Evolutionary conservation across 2,888 invertebrate genomes (phyloP).

Genomic region (Pinctada fucata): DNA sequence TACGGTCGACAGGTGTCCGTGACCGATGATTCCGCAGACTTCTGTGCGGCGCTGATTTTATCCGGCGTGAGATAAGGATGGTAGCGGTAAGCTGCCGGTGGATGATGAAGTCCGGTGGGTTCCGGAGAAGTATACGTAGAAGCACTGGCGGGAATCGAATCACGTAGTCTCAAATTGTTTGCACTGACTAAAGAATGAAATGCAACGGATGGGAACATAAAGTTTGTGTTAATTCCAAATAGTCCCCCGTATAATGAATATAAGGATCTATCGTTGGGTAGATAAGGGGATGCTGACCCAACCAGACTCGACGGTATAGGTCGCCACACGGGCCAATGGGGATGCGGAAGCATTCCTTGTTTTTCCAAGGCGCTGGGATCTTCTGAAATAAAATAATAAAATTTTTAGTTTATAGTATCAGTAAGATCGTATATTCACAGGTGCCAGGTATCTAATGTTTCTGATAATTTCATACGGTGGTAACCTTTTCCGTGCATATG

Average conservation of each 20-base stretch:
- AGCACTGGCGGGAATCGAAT: slow-evolving; percentile 49
- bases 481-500: background rate
- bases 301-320: slow-evolving; percentile 61
- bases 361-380: slow-evolving; percentile 60
- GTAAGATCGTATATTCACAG: background rate
- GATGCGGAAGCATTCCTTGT: slow-evolving; percentile 55
- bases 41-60: slow-evolving; percentile 52
- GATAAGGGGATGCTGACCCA: slow-evolving; percentile 44
- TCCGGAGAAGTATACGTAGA: slow-evolving; percentile 45
- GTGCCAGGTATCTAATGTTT: background rate
- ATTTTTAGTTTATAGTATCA: too few species aligned
- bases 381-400: slow-evolving; percentile 52
- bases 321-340: slow-evolving; percentile 63
- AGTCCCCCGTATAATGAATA: slow-evolving; percentile 64
- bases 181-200: slow-evolving; percentile 56
- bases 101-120: slow-evolving; percentile 50
- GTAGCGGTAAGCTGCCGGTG: slow-evolving; percentile 63
- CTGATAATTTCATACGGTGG: background rate
- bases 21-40: slow-evolving; percentile 39
- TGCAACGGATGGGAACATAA: slow-evolving; percentile 58
- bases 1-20: slow-evolving; percentile 36
- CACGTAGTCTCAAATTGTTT: slow-evolving; percentile 52
- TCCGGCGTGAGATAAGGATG: slow-evolving; percentile 68
- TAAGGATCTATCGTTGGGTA: slow-evolving; percentile 56
- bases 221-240: slow-evolving; percentile 60